Evolutionary conservation across 2,888 invertebrate species (phyloP), one percentile per base, ranked within the genome.

Genomic region (Diplolepis rosae): DNA sequence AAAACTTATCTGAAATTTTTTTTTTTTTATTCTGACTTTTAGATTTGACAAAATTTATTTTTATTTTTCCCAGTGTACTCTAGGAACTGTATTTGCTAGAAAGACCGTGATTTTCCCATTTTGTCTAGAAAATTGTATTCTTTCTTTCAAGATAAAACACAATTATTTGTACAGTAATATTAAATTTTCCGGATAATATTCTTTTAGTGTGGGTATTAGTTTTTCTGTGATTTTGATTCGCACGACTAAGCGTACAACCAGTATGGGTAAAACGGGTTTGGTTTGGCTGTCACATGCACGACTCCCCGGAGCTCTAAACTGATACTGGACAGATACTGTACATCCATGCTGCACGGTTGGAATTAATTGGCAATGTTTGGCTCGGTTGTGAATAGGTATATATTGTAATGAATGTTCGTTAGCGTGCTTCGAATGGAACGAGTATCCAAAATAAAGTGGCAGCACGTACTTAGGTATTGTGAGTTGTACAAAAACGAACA

Each of bases 311-410:
- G 83, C 78, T 73, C 78, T 74, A 77, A 82, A 79, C 78, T 82
- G 83, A 84, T 83, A 83, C 82, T 79, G 82, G 82, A 83, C 81
- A 80, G 79, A 82, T 80, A 82, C 82, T 79, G 80, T 81, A 75
- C 80, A 80, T 79, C 79, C 80, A 76, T 80, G 79, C 80, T 73
- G 78, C 79, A 78, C 80, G 77, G 80, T 77, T 78, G 76, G 83
- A 85, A 85, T 85, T 85, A 85, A 85, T 85, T 85, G 85, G 81
- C 83, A 83, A 83, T 85, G 83, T 84, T 85, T 84, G 82, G 81
- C 70, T 73, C 80, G 79, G 73, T 77, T 74, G 75, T 74, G 61
- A 61, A 61, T 61, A 35, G 61, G 79, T 77, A 83, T n/a, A n/a
- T 80, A 82, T 82, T 80, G 78, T 80, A 78, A 83, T 77, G 82